Evolutionary conservation across 2,797 vertebrate genomes (phyloP).

Genomic region (Myoxocephalus aenaeus): DNA sequence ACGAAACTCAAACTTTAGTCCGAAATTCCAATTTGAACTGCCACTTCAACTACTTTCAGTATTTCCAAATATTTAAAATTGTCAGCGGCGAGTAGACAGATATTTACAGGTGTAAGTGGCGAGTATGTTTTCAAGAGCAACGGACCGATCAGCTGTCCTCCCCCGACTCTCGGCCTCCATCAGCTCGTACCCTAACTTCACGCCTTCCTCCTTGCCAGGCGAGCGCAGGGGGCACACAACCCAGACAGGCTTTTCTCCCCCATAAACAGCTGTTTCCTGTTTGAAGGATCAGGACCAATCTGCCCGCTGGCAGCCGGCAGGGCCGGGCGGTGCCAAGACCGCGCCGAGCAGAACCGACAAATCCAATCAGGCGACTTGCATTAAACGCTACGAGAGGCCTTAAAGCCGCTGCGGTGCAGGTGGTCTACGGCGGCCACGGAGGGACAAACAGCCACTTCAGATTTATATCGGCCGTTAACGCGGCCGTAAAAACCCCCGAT

Average conservation of each 20-base stretch:
- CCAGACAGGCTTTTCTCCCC: constrained; percentile 27
- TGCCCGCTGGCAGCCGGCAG: constrained; percentile 47
- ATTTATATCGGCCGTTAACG: constrained; percentile 26
- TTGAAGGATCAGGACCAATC: constrained; percentile 56
- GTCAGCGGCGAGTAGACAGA: background rate
- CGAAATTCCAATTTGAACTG: no score
- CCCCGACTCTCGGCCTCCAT: background rate
- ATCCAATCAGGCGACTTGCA: constrained; percentile 58
- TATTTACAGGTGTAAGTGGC: background rate
- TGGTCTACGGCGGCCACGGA: constrained; percentile 21
- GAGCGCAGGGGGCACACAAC: constrained; percentile 15
- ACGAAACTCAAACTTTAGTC: no score
- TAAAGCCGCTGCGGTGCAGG: background rate
- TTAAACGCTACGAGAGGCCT: constrained; percentile 24
- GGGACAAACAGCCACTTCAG: constrained; percentile 51
- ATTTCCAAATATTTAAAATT: no score
- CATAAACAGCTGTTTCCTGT: constrained; percentile 67
- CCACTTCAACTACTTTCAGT: no score
- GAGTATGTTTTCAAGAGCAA: background rate
- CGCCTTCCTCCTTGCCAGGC: constrained; percentile 30
- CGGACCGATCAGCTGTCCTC: background rate
- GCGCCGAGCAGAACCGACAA: constrained; percentile 58
- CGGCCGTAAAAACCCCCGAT: constrained; percentile 23
- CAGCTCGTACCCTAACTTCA: background rate
- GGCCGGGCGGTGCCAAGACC: constrained; percentile 42